Conservation (phyloP, 2,113 vertebrate species). For the Scytalopus superciliaris region DNA sequence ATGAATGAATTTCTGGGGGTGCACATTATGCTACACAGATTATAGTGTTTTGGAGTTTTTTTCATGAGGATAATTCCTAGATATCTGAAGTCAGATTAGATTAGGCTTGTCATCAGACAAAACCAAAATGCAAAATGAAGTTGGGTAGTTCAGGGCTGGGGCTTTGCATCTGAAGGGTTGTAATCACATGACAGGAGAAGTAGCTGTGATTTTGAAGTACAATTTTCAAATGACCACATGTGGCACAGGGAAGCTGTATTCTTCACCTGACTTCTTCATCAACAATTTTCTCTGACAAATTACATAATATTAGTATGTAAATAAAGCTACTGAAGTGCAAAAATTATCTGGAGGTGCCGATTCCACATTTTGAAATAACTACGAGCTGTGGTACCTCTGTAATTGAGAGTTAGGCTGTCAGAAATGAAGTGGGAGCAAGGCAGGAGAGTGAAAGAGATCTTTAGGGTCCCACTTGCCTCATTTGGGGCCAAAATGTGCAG, state of each 20-base stretch:
- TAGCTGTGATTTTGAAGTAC: not conserved
- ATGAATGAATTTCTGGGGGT: not conserved
- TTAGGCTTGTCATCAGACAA: not conserved
- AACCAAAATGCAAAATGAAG: not conserved
- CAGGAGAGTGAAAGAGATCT: not conserved
- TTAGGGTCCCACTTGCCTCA: not conserved
- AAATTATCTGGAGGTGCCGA: not conserved
- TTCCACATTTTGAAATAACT: not conserved
- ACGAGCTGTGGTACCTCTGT: not conserved
- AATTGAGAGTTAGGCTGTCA: not conserved
- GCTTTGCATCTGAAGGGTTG: conserved; percentile 8
- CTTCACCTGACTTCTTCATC: conserved; percentile 20
- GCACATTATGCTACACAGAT: not conserved
- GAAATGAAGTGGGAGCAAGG: not conserved
- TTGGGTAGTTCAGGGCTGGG: not conserved
- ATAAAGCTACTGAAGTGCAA: not conserved
- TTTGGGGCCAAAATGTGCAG: rapidly evolving
- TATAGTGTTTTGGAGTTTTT: not conserved
- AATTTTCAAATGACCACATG: not conserved
- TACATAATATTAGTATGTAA: not conserved
- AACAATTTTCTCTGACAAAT: not conserved
- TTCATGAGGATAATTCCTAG: not conserved
- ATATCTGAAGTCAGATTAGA: not conserved
- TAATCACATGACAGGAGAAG: conserved; percentile 20
- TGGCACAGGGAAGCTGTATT: not conserved